Evolutionary conservation across 2,888 invertebrate genomes (phyloP).

Genomic region (Chironomus riparius): DNA sequence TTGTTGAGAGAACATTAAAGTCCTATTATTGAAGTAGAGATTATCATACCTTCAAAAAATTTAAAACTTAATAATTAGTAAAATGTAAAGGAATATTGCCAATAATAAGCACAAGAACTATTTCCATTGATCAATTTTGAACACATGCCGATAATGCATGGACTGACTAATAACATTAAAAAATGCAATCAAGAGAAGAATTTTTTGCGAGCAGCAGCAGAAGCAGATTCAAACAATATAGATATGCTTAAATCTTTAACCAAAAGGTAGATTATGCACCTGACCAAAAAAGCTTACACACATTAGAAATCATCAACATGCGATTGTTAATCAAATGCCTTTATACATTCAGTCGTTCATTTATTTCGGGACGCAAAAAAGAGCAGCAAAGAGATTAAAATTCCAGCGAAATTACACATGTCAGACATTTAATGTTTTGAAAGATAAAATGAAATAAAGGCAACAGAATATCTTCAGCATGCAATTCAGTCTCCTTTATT

Average conservation of each 20-base stretch:
- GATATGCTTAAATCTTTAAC: neutral
- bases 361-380: conserved; percentile 4
- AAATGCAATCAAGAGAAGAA: neutral
- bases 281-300: conserved; percentile 17
- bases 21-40: neutral
- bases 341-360: neutral
- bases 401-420: conserved; percentile 27
- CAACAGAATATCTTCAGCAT: conserved; percentile 14
- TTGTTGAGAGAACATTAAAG: neutral
- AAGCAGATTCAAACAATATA: neutral
- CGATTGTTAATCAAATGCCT: conserved; percentile 27
- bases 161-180: neutral
- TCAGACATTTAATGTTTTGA: conserved; percentile 24
- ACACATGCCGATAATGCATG: conserved; percentile 9
- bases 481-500: conserved; percentile 21
- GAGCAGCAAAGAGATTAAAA: conserved; percentile 26
- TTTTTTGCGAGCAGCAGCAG: neutral
- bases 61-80: neutral
- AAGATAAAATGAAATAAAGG: neutral
- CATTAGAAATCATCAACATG: conserved; percentile 23
- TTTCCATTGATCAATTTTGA: conserved; percentile 15
- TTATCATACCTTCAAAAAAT: neutral
- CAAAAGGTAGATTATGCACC: conserved; percentile 26
- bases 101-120: neutral
- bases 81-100: neutral